Percentiles rank a stretch among this genome's conserved stretches.
Conservation (phyloP, 35 echinoderm and acorn worm genomes). For the Chiridota heheva region DNA sequence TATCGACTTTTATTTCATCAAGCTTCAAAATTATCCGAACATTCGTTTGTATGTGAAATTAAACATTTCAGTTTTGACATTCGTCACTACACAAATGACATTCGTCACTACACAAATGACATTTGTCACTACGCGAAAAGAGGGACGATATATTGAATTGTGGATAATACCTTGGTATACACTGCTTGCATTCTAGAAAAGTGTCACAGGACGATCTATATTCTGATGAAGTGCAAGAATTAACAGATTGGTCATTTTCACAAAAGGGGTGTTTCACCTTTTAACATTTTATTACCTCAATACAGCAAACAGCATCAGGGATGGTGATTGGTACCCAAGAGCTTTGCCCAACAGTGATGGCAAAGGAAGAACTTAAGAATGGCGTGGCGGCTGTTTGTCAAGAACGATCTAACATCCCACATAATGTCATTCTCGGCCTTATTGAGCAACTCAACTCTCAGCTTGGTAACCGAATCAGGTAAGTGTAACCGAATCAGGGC, state of each 20-base stretch:
- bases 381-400: conserved; percentile 50
- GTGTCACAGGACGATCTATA: neutral
- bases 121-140: too few relatives aligned
- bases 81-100: too few relatives aligned
- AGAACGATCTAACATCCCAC: conserved; percentile 49
- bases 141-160: too few relatives aligned
- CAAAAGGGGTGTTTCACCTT: neutral
- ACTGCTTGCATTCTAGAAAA: conserved; percentile 3
- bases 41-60: too few relatives aligned
- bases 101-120: too few relatives aligned
- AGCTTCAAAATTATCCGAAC: too few relatives aligned
- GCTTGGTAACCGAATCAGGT: conserved; percentile 76
- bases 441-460: conserved; percentile 80
- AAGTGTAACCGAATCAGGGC: neutral
- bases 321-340: conserved; percentile 67
- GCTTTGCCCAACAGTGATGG: conserved; percentile 71
- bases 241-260: neutral
- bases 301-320: conserved; percentile 56
- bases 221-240: neutral
- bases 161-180: too few relatives aligned
- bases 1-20: too few relatives aligned
- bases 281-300: neutral
- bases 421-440: conserved; percentile 65
- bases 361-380: conserved; percentile 44
- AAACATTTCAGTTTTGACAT: too few relatives aligned